Evolutionary conservation across 1,140 invertebrate species (phyloP).

Genomic region (Harlomillsia oculata): DNA sequence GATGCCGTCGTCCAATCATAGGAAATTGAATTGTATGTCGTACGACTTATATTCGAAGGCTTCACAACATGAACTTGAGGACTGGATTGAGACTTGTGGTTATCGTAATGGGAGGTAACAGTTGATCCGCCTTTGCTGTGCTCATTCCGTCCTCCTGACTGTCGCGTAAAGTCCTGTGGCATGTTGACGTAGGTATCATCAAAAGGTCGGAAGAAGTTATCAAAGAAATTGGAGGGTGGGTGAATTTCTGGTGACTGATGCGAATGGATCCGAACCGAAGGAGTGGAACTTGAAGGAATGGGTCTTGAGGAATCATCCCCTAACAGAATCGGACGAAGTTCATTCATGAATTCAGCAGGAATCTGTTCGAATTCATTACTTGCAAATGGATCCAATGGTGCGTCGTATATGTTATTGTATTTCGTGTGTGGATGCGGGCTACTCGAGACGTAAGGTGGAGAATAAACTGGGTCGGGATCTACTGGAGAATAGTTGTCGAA

Average conservation of each 20-base stretch:
- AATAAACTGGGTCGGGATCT: too few relatives aligned
- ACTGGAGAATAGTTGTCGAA: too few relatives aligned
- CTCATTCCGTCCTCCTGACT: background rate
- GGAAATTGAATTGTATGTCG: too few relatives aligned
- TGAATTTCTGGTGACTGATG: constrained; percentile 18
- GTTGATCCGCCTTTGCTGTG: background rate
- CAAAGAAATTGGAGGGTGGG: constrained; percentile 14
- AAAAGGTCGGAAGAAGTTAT: constrained; percentile 24
- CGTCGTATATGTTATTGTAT: too few relatives aligned
- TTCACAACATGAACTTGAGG: constrained; percentile 4
- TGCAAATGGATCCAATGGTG: background rate
- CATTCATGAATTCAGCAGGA: constrained; percentile 22
- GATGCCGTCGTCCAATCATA: background rate
- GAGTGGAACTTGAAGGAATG: background rate
- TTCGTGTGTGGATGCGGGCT: background rate
- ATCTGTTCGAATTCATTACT: constrained; percentile 22
- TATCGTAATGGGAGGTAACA: background rate
- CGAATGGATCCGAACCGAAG: background rate
- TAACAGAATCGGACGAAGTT: constrained; percentile 21
- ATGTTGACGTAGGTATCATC: constrained; percentile 2
- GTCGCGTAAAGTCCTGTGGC: too few relatives aligned
- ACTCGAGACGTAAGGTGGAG: too few relatives aligned
- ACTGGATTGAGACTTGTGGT: constrained; percentile 5
- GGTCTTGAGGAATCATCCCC: constrained; percentile 1
- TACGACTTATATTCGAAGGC: background rate